Base-by-base conservation (phyloP, 2,797 vertebrate genomes). In the Phataginus tetradactyla region DNA sequence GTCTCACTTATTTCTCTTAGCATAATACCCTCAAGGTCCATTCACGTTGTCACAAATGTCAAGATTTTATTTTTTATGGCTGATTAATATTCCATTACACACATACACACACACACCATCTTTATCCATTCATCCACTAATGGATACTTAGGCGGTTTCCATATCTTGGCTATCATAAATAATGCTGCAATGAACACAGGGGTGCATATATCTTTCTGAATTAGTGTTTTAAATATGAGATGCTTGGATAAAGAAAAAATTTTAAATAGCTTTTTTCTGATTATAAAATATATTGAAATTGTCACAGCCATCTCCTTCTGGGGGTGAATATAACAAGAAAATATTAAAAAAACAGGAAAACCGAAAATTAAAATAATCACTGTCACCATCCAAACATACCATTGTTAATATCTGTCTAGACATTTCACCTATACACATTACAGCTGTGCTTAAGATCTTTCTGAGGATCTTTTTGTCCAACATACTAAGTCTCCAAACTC, bases 401-500 rank as follows among this genome's bases (percentile, higher is more conserved):
- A 13, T 42, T 39, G 20, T 25, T 75, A 68, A 29, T 57, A 77
- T 85, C 55, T 51, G 13, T 42, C 66, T 45, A 63, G 23, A 15
- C 5, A n/a, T 34, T 88, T 66, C 32, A 34, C 53, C n/a, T 37
- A 37, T 21, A 78, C 23, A 57, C 32, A 72, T 14, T 57, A 64
- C 9, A 61, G 11, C 32, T 61, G 64, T 86, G 71, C 63, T 39
- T 87, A 23, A 29, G 57, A 74, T 12, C 4, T 80, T 75, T 25
- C 3, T 66, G 63, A 59, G 39, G 6, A 49, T 21, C 63, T 93
- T 83, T 45, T 5, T 27, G 27, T n/a, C 68, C 61, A 64, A 32
- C 27, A 68, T 7, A 88, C 80, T 74, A 59, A 88, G 95, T 96
- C 96, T 96, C 71, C 94, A 61, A 53, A 90, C 92, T 86, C 68